A percentile compares a stretch with the other conserved stretches of the same genome.
These are phyloP conservation scores for Sarcophaga variegata DNA, from an alignment of 2,888 invertebrate genomes.

Conservation along the genomic window DNA sequence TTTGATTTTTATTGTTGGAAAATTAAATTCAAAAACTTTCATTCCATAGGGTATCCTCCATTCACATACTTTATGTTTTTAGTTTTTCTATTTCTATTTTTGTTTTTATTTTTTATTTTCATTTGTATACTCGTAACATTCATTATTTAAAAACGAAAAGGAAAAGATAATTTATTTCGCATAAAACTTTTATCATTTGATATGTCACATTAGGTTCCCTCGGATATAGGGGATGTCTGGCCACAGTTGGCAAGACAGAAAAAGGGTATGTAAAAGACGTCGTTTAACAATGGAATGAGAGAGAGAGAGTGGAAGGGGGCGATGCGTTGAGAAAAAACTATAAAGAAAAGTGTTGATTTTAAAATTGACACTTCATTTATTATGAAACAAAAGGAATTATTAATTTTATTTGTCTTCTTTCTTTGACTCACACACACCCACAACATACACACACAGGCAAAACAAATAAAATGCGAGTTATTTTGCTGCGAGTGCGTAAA, in stretches of 20 bases:
- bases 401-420: not conserved
- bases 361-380: constrained; percentile 67
- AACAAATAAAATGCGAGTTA: too few species aligned
- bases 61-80: not conserved
- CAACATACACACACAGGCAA: too few species aligned
- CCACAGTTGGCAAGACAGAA: not conserved
- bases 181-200: constrained; percentile 67
- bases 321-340: not conserved
- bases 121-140: constrained; percentile 4
- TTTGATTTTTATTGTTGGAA: not conserved
- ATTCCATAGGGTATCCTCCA: not conserved
- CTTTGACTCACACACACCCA: not conserved
- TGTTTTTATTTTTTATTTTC: constrained; percentile 18
- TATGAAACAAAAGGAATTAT: constrained; percentile 12
- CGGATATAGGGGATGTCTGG: not conserved
- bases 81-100: not conserved
- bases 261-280: not conserved
- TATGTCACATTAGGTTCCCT: constrained; percentile 59
- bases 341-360: constrained; percentile 50
- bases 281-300: not conserved
- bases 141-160: constrained; percentile 51
- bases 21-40: not conserved
- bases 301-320: not conserved
- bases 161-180: constrained; percentile 54
- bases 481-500: too few species aligned